Percentiles rank a stretch among this genome's conserved stretches.
Conservation (phyloP, 2,113 vertebrate species). For the Acanthochromis polyacanthus region DNA sequence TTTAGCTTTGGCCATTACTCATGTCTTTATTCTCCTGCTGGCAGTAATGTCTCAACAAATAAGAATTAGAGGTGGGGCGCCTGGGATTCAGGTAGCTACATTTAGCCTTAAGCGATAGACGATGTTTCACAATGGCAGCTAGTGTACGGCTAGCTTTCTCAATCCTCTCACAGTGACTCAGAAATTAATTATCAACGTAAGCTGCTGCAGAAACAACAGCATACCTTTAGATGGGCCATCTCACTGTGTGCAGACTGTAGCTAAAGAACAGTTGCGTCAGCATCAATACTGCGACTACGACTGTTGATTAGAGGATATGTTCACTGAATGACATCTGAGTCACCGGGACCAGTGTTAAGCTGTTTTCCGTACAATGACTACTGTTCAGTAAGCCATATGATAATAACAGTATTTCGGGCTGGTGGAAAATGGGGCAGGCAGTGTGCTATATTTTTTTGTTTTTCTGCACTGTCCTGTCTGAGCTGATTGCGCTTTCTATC, state of each 20-base stretch:
- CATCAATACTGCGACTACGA: background rate
- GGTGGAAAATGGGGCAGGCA: background rate
- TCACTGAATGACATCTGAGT: slow-evolving; percentile 55
- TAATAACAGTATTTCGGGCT: slow-evolving; percentile 55
- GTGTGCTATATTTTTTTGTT: background rate
- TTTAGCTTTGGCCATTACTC: slow-evolving; percentile 69
- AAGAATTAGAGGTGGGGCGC: slow-evolving; percentile 66
- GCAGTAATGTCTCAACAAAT: slow-evolving; percentile 69
- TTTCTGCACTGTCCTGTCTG: background rate
- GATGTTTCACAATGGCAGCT: slow-evolving; percentile 60
- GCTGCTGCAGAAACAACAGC: slow-evolving; percentile 24
- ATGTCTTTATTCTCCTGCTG: slow-evolving; percentile 65
- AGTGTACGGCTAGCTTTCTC: slow-evolving; percentile 29
- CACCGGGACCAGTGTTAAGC: slow-evolving; percentile 42
- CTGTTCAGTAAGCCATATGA: slow-evolving; percentile 35
- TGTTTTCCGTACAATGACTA: slow-evolving; percentile 52
- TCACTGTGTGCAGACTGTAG: background rate
- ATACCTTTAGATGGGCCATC: background rate
- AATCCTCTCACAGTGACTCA: slow-evolving; percentile 56
- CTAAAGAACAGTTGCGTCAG: background rate
- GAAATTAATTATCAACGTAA: slow-evolving; percentile 34
- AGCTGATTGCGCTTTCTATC: slow-evolving; percentile 1
- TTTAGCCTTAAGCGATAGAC: slow-evolving; percentile 65
- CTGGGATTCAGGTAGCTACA: slow-evolving; percentile 48
- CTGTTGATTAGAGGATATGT: slow-evolving; percentile 48